Evolutionary conservation across 2,888 invertebrate species (phyloP).

Genomic region (Amaurobius ferox): DNA sequence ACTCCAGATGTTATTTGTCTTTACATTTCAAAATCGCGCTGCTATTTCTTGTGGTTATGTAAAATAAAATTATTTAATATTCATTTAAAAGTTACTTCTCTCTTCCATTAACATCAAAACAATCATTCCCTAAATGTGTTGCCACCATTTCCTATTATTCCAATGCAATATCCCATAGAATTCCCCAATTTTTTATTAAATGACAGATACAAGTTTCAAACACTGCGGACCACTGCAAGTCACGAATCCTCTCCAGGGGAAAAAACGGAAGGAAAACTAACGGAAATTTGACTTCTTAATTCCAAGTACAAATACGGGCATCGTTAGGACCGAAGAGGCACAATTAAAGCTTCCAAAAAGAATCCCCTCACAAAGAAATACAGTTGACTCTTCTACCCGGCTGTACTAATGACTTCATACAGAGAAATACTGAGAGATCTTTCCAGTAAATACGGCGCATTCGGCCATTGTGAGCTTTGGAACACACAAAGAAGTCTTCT

Average conservation of each 20-base stretch:
- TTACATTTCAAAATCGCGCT: too few relatives aligned
- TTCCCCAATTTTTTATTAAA: neutral
- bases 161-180: too few relatives aligned
- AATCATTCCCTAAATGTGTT: too few relatives aligned
- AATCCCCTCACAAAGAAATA: conserved; percentile 52
- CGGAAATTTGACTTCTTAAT: conserved; percentile 67
- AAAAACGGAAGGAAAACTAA: conserved; percentile 45
- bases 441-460: conserved; percentile 46
- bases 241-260: conserved; percentile 17
- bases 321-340: conserved; percentile 44
- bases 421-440: conserved; percentile 54
- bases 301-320: conserved; percentile 58
- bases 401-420: conserved; percentile 67
- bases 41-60: too few relatives aligned
- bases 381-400: conserved; percentile 62
- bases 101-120: too few relatives aligned
- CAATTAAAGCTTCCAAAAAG: conserved; percentile 64
- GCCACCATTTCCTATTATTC: too few relatives aligned
- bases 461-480: neutral
- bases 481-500: conserved; percentile 11
- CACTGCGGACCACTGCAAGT: conserved; percentile 16
- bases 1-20: too few relatives aligned
- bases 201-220: neutral
- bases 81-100: too few relatives aligned
- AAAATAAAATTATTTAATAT: too few relatives aligned